Conservation (phyloP, 2,113 vertebrate species). For the Pterophyllum scalare region DNA sequence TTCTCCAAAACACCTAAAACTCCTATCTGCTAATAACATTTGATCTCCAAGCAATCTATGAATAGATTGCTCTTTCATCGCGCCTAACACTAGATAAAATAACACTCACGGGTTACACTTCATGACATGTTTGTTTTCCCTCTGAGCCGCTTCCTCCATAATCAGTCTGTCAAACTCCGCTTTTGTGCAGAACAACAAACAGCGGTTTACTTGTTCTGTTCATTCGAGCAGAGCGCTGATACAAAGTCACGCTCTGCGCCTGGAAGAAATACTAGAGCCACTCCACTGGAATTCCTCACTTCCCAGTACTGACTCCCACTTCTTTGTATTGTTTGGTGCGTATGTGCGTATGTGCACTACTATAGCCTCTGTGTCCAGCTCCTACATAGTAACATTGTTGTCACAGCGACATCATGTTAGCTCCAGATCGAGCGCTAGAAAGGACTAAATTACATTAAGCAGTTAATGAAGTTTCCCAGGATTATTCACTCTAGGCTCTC, state of each 20-base stretch:
- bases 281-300: slow-evolving; percentile 67
- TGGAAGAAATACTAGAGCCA: slow-evolving; percentile 61
- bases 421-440: not conserved
- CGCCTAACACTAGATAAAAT: not conserved
- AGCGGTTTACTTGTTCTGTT: slow-evolving; percentile 70
- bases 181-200: slow-evolving; percentile 65
- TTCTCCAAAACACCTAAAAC: slow-evolving; percentile 11
- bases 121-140: slow-evolving; percentile 44
- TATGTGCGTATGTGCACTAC: slow-evolving; percentile 27
- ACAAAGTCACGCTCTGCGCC: slow-evolving; percentile 49
- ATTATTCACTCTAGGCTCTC: not conserved
- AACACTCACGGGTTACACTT: slow-evolving; percentile 21
- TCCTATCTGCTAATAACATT: slow-evolving; percentile 7
- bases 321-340: slow-evolving; percentile 52
- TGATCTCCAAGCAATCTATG: slow-evolving; percentile 2
- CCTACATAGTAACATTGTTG: slow-evolving; percentile 54
- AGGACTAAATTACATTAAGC: rapidly evolving
- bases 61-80: slow-evolving; percentile 15
- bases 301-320: slow-evolving; percentile 64
- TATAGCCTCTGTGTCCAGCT: slow-evolving; percentile 46
- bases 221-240: slow-evolving; percentile 48
- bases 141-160: slow-evolving; percentile 53
- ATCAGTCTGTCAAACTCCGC: slow-evolving; percentile 32
- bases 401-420: slow-evolving; percentile 8
- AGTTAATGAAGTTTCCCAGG: not conserved